Evolutionary conservation across 2,797 vertebrate genomes (phyloP).

Genomic region (Chelon auratus): DNA sequence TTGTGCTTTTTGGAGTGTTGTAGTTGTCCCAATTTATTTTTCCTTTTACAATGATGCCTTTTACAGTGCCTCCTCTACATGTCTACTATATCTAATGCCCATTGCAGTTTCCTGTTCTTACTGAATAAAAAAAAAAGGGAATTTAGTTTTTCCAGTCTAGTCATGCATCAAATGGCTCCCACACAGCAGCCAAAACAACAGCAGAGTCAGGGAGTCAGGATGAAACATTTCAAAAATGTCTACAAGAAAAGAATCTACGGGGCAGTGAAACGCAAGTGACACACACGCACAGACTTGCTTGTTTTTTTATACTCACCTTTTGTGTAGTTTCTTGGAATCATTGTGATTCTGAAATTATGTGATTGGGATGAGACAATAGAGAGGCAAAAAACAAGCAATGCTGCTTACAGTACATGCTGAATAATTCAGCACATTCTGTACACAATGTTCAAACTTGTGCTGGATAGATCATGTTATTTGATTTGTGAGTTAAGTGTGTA

Average conservation of each 20-base stretch:
- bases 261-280: constrained; percentile 40
- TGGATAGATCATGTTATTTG: not conserved
- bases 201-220: constrained; percentile 50
- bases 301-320: constrained; percentile 20
- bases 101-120: constrained; percentile 17
- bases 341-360: constrained; percentile 7
- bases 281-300: constrained; percentile 52
- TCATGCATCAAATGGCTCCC: constrained; percentile 70
- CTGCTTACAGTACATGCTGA: too few relatives aligned
- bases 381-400: too few relatives aligned
- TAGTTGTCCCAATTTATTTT: not conserved
- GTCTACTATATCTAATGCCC: constrained; percentile 12
- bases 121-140: constrained; percentile 43
- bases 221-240: constrained; percentile 76
- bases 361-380: not conserved
- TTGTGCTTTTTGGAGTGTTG: not conserved
- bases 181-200: constrained; percentile 69
- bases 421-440: not conserved
- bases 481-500: not conserved
- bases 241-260: constrained; percentile 54
- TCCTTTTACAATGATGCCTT: not conserved
- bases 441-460: not conserved
- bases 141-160: constrained; percentile 65
- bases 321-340: constrained; percentile 8
- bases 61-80: not conserved